Evolutionary conservation across 1,140 invertebrate species (phyloP).

Genomic region (Ceratoteleas bidentatus): DNA sequence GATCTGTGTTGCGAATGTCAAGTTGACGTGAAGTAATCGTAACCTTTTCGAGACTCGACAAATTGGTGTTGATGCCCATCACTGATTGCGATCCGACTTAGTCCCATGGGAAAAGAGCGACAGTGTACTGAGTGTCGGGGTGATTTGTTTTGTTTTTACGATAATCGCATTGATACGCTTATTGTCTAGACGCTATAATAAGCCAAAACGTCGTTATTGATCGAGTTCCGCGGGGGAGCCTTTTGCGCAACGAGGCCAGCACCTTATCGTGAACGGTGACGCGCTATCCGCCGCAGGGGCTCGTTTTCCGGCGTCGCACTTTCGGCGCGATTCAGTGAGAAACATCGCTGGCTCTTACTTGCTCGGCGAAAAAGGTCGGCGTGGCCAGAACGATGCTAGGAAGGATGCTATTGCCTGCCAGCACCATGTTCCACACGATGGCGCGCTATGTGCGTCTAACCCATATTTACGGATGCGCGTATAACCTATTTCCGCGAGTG

Average conservation of each 20-base stretch:
- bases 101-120: conserved; percentile 39
- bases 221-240: conserved; percentile 50
- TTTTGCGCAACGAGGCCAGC: conserved; percentile 64
- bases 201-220: conserved; percentile 68
- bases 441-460: conserved; percentile 54
- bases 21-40: conserved; percentile 34
- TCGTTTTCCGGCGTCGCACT: conserved; percentile 35
- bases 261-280: conserved; percentile 27
- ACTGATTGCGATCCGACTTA: conserved; percentile 43
- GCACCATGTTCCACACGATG: conserved; percentile 59
- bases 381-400: conserved; percentile 32
- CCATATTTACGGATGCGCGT: conserved; percentile 57
- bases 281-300: conserved; percentile 9
- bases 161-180: conserved; percentile 54
- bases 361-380: conserved; percentile 49
- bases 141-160: conserved; percentile 34
- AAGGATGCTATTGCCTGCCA: conserved; percentile 45
- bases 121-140: not conserved
- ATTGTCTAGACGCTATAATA: conserved; percentile 63
- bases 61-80: conserved; percentile 58
- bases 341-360: conserved; percentile 57
- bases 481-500: conserved; percentile 48
- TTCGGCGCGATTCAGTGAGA: conserved; percentile 23
- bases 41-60: conserved; percentile 55
- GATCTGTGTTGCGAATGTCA: conserved; percentile 15